Evolutionary conservation across 2,113 vertebrate species (phyloP).

Genomic region (Tragelaphus strepsiceros): DNA sequence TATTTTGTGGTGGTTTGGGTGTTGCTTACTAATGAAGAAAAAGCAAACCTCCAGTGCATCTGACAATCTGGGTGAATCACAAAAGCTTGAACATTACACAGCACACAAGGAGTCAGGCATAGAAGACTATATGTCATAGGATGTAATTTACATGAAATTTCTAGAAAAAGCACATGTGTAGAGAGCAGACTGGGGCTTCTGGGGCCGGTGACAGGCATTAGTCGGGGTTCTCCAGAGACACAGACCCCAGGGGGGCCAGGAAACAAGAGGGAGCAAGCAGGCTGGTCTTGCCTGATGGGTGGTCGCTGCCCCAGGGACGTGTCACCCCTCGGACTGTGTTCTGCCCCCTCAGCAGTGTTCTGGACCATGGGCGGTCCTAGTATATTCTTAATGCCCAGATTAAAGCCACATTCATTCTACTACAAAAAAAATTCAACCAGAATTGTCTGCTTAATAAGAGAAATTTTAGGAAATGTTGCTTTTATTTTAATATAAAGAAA

Average conservation of each 20-base stretch:
- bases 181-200: background rate
- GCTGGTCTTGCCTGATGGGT: fast-evolving
- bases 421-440: background rate
- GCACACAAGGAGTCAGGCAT: fast-evolving
- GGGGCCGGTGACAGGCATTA: fast-evolving
- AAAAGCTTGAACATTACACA: fast-evolving
- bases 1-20: fast-evolving
- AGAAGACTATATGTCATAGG: fast-evolving
- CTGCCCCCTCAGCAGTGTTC: fast-evolving
- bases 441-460: background rate
- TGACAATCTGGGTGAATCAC: fast-evolving
- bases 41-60: fast-evolving
- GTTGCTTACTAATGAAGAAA: fast-evolving
- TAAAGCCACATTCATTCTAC: fast-evolving
- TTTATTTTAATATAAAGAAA: background rate
- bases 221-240: background rate
- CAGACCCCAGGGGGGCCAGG: background rate
- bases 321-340: fast-evolving
- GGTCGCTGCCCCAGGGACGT: fast-evolving
- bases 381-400: fast-evolving
- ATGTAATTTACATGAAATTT: fast-evolving
- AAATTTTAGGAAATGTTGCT: background rate
- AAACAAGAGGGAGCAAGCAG: background rate
- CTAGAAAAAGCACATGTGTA: background rate
- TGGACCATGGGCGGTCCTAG: fast-evolving